Evolutionary conservation across 2,888 invertebrate species (phyloP), one percentile per base, ranked within the genome.

Genomic region (Drosophila mulleri): DNA sequence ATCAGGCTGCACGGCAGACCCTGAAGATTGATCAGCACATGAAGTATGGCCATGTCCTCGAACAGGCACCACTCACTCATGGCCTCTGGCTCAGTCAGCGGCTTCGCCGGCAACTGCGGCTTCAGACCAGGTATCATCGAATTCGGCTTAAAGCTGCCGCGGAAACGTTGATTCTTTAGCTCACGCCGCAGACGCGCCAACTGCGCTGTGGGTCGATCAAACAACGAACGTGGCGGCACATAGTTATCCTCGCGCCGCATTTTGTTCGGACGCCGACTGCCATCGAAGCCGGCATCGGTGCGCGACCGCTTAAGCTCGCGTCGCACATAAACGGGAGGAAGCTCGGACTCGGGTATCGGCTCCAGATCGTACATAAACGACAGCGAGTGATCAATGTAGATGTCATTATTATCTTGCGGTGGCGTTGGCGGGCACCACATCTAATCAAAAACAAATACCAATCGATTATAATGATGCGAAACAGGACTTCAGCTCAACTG

Each of bases 391-490:
- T 99, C 98, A 81, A 98, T 95, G 94, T 98, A 98, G 66, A 98
- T 94, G 93, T 99, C 99, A 91, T 96, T 96, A 89, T 98, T 98
- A 92, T 97, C 97, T 92, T 96, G 96, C 14, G 99, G 98, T 67
- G 99, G 99, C 23, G 99, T 99, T 66, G 98, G 99, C 62, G 99
- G 99, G 83, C 97, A 96, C 98, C 99, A 99, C 94, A 98, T 95
- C 98, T 98, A 62, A 16, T 53, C n/a, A 3, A 20, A 35, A 48
- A 12, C 0, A 67, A 48, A 45, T 57, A 53, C 52, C 37, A 60
- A 41, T 50, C 11, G 14, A 47, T 45, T 23, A 18, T 18, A 18
- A 20, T 26, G 16, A 54, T 47, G 14, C 12, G 1, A 47, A 44
- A 35, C 23, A n/a, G 20, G 45, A 45, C 0, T 14, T 23, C 23